Percentiles rank a stretch among this genome's conserved stretches.
Evolutionary conservation across 1,140 invertebrate genomes (phyloP).

Genomic region (Carcinoscorpius rotundicauda): DNA sequence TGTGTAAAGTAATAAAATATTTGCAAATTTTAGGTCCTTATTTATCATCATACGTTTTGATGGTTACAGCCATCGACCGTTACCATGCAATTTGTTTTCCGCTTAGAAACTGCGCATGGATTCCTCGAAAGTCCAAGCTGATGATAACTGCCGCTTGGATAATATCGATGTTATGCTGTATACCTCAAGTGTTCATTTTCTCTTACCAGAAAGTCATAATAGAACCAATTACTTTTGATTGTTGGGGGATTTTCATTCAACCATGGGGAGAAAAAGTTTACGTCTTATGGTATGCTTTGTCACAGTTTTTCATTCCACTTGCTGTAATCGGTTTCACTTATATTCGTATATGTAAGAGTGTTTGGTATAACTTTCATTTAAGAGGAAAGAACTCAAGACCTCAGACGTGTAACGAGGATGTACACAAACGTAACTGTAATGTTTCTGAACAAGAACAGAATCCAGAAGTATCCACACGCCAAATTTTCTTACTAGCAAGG

Average conservation of each 20-base stretch:
- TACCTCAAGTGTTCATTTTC: conserved; percentile 48
- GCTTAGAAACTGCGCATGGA: conserved; percentile 25
- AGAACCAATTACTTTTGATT: conserved; percentile 41
- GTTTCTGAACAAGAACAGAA: too few relatives aligned
- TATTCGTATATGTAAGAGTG: conserved; percentile 12
- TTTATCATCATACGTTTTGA: conserved; percentile 51
- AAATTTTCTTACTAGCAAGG: neutral
- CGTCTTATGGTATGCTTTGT: conserved; percentile 42
- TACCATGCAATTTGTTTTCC: conserved; percentile 53
- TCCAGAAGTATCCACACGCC: neutral
- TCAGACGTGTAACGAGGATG: too few relatives aligned
- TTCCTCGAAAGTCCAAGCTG: conserved; percentile 30
- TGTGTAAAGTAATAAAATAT: conserved; percentile 57
- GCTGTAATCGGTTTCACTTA: conserved; percentile 19
- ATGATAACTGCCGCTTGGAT: conserved; percentile 48
- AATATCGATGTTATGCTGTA: conserved; percentile 44
- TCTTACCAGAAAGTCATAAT: conserved; percentile 31
- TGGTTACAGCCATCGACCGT: conserved; percentile 51
- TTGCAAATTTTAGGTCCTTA: conserved; percentile 50
- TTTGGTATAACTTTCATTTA: conserved; percentile 2
- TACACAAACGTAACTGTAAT: too few relatives aligned
- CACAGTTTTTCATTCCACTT: conserved; percentile 23
- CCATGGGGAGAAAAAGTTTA: conserved; percentile 46
- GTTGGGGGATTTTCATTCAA: conserved; percentile 50
- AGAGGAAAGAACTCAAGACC: too few relatives aligned